Evolutionary conservation across 2,797 vertebrate genomes (phyloP).

Genomic region (Periparus ater): DNA sequence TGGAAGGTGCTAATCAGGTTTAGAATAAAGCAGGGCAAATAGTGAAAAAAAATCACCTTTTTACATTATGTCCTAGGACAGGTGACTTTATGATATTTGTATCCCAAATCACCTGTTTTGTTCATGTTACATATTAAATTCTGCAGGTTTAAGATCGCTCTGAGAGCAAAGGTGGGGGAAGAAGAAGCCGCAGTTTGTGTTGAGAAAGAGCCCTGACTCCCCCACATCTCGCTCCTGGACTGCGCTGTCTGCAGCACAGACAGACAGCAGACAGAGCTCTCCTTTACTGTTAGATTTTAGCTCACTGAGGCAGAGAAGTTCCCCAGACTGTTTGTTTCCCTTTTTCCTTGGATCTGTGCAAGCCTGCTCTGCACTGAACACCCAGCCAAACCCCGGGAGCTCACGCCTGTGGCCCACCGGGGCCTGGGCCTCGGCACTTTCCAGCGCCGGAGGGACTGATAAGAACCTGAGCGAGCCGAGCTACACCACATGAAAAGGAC

Average conservation of each 20-base stretch:
- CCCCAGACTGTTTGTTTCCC: background rate
- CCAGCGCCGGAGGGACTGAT: background rate
- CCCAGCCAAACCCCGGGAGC: background rate
- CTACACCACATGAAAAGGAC: background rate
- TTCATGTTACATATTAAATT: background rate
- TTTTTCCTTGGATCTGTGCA: background rate
- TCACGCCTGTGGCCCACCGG: background rate
- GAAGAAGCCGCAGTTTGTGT: fast-evolving
- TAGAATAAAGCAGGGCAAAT: background rate
- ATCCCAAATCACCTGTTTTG: background rate
- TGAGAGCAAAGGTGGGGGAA: fast-evolving
- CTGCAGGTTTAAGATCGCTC: background rate
- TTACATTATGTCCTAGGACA: background rate
- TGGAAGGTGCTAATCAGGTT: background rate
- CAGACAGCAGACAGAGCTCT: background rate
- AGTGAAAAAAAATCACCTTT: background rate
- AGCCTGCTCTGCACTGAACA: background rate
- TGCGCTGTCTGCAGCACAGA: too few species aligned
- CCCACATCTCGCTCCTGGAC: fast-evolving
- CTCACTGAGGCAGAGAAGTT: background rate
- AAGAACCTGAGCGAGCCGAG: fast-evolving
- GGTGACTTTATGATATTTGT: background rate
- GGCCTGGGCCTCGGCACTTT: fast-evolving
- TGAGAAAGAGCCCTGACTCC: too few species aligned
- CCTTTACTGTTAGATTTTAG: too few species aligned